phyloP scores from a whole-genome alignment of 2,113 vertebrate species.

The Coptodon bakossiorum region DNA sequence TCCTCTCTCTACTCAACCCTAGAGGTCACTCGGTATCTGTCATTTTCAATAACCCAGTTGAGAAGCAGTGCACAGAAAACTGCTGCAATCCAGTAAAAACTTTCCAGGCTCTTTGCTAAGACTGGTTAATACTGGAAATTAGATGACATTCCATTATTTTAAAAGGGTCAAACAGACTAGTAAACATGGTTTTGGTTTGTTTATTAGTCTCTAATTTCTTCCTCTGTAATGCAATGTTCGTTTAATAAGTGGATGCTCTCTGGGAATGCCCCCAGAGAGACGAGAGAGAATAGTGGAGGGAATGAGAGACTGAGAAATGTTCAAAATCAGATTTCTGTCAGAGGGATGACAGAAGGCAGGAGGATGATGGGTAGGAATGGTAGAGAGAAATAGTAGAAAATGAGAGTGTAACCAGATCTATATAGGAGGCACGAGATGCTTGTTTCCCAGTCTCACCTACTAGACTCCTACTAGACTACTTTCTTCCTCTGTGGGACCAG shows the following conservation, averaged over 20 bases:
- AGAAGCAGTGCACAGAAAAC: neutral
- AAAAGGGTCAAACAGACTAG: constrained; percentile 28
- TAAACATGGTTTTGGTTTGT: constrained; percentile 36
- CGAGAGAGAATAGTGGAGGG: neutral
- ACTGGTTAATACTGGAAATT: constrained; percentile 18
- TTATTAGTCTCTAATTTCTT: constrained; percentile 47
- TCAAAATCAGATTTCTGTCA: constrained; percentile 29
- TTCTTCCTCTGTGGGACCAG: neutral
- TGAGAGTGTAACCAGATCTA: constrained; percentile 34
- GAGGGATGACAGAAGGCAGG: neutral
- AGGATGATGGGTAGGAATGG: neutral
- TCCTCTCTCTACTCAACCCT: neutral
- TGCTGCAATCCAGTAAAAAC: neutral
- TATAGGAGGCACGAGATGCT: neutral
- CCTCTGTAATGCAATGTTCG: constrained; percentile 8
- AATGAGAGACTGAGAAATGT: neutral
- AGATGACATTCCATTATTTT: constrained; percentile 10
- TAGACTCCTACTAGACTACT: neutral
- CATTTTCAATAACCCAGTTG: neutral
- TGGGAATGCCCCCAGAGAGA: neutral
- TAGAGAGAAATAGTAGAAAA: constrained; percentile 30
- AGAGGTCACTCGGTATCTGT: neutral
- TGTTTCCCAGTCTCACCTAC: constrained; percentile 46
- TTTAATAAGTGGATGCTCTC: constrained; percentile 30
- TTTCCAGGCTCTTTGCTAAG: neutral